Conservation (phyloP, 2,888 invertebrate species). For the Iphiclides podalirius region DNA sequence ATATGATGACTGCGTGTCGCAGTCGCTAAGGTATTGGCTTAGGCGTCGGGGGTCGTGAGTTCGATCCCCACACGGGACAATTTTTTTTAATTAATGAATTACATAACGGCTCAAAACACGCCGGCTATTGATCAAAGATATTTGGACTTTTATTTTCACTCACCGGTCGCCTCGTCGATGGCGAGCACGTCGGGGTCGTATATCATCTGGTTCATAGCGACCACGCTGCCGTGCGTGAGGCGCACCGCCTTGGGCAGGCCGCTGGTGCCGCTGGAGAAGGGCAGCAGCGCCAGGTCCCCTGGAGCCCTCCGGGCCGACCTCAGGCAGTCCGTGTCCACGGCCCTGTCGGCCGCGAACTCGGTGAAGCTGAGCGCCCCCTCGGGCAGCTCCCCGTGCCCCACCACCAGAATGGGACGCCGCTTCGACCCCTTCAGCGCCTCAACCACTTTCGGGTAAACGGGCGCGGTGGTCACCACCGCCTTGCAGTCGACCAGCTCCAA, state of each 20-base stretch:
- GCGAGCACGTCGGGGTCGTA: constrained; percentile 54
- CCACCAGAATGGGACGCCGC: constrained; percentile 72
- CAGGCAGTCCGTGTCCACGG: constrained; percentile 72
- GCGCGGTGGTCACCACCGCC: constrained; percentile 81
- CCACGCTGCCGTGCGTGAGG: constrained; percentile 81
- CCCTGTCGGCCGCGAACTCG: constrained; percentile 79
- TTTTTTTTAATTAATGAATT: no score
- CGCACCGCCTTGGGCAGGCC: constrained; percentile 89
- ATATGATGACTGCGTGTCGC: no score
- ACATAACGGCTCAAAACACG: no score
- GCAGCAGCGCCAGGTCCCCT: constrained; percentile 84
- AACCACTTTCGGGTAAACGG: constrained; percentile 69
- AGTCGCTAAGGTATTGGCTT: no score
- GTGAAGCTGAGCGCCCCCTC: constrained; percentile 82
- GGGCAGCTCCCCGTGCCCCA: constrained; percentile 69
- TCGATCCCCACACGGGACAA: no score
- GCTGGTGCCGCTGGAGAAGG: constrained; percentile 93
- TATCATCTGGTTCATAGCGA: constrained; percentile 69
- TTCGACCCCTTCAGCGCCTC: constrained; percentile 69
- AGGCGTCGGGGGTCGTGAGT: no score
- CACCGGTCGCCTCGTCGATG: constrained; percentile 63
- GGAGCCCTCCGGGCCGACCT: constrained; percentile 60
- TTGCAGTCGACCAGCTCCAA: constrained; percentile 81
- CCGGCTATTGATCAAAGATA: no score
- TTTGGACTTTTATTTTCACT: no score